Percentiles rank a stretch among this genome's conserved stretches.
Evolutionary conservation across 2,888 invertebrate genomes (phyloP).

Genomic region (Melinaea marsaeus): DNA sequence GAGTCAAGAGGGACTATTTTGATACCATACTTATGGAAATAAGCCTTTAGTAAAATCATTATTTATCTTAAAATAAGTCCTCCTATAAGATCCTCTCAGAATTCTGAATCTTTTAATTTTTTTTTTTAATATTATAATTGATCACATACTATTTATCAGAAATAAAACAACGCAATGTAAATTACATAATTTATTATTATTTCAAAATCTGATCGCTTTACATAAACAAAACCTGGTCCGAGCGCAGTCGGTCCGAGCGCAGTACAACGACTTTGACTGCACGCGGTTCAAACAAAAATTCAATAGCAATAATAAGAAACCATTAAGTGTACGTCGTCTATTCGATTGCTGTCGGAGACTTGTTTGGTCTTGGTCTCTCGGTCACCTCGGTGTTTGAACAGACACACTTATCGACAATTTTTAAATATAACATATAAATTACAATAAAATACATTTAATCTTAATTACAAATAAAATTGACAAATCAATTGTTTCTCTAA

Average conservation of each 20-base stretch:
- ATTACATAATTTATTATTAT: conserved; percentile 72
- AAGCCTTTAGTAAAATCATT: no score
- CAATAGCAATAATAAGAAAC: background rate
- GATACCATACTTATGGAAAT: no score
- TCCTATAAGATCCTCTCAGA: no score
- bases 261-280: conserved; percentile 52
- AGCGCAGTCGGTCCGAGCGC: conserved; percentile 59
- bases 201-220: conserved; percentile 65
- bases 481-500: conserved; percentile 70
- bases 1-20: no score
- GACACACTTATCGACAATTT: conserved; percentile 6
- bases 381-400: no score
- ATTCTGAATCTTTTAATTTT: no score
- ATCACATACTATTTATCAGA: background rate
- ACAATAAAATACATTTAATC: conserved; percentile 49
- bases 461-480: conserved; percentile 71
- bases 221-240: conserved; percentile 70
- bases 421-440: conserved; percentile 46
- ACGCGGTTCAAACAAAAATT: conserved; percentile 17
- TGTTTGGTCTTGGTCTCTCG: no score
- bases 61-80: no score
- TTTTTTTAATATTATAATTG: no score
- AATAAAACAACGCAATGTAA: conserved; percentile 56
- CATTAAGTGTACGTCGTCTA: background rate
- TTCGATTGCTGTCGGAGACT: no score